Conservation (phyloP, 2,888 invertebrate species). For the Andricus quercusramuli region DNA sequence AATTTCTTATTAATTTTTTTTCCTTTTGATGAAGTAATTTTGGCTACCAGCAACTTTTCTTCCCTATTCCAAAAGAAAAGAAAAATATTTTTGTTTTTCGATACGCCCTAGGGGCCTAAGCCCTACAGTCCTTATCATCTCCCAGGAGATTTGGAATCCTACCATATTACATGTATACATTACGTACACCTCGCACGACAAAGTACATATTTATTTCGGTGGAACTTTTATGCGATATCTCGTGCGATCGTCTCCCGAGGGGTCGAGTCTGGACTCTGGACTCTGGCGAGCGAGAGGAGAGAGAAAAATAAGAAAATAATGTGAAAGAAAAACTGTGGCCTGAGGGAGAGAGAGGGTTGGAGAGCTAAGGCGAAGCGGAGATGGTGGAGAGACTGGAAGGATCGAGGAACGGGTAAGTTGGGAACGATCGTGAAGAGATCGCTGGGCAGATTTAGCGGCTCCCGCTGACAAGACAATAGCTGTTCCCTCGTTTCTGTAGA, state of each 20-base stretch:
- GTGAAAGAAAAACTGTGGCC: slow-evolving; percentile 44
- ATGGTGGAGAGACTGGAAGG: slow-evolving; percentile 53
- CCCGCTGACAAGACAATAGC: slow-evolving; percentile 77
- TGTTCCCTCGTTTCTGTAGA: slow-evolving; percentile 72
- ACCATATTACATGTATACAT: slow-evolving; percentile 20
- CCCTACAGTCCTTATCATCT: slow-evolving; percentile 3
- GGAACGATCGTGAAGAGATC: slow-evolving; percentile 73
- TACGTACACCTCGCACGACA: slow-evolving; percentile 35
- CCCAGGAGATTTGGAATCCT: slow-evolving; percentile 16
- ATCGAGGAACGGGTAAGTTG: slow-evolving; percentile 49
- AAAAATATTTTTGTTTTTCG: too few relatives aligned
- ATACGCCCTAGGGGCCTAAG: too few relatives aligned
- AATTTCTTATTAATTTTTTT: too few relatives aligned
- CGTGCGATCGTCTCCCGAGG: slow-evolving; percentile 52
- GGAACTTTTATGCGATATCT: slow-evolving; percentile 59
- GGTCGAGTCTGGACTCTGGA: slow-evolving; percentile 21
- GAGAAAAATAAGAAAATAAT: slow-evolving; percentile 43
- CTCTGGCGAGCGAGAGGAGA: slow-evolving; percentile 1
- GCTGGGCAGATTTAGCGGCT: slow-evolving; percentile 75
- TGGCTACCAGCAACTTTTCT: too few relatives aligned
- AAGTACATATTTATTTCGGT: slow-evolving; percentile 59
- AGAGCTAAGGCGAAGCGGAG: slow-evolving; percentile 12
- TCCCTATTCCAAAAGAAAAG: too few relatives aligned
- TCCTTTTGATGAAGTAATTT: too few relatives aligned
- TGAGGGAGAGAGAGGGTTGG: neutral